Percentiles rank a stretch among this genome's conserved stretches.
These are phyloP conservation scores for Poeciliopsis turrubarensis DNA, from an alignment of 2,113 vertebrate species.

Conservation along the genomic window DNA sequence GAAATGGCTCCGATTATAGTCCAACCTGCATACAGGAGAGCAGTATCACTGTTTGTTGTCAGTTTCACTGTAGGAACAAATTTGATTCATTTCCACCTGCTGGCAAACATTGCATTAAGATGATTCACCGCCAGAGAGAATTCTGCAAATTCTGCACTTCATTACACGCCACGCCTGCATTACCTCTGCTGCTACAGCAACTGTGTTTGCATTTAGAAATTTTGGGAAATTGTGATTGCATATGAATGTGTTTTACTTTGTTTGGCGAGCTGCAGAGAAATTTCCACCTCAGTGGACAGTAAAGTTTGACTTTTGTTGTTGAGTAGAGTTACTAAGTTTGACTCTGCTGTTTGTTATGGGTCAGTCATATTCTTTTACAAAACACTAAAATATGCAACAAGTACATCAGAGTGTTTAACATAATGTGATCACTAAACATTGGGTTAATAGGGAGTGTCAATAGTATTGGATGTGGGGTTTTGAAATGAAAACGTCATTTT, in stretches of 20 bases:
- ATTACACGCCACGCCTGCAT: conserved; percentile 32
- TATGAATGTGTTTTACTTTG: no score
- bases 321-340: background rate
- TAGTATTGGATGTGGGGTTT: background rate
- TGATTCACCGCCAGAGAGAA: conserved; percentile 64
- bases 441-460: background rate
- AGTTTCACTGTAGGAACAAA: conserved; percentile 72
- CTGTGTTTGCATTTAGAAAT: no score
- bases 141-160: conserved; percentile 51
- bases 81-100: conserved; percentile 72
- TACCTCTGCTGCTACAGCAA: conserved; percentile 16
- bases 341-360: background rate
- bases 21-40: conserved; percentile 48
- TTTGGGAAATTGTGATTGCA: no score
- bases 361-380: background rate
- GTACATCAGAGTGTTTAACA: background rate
- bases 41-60: conserved; percentile 46
- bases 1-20: conserved; percentile 47
- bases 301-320: background rate
- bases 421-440: background rate
- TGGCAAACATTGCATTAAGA: conserved; percentile 65
- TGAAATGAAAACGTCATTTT: no score
- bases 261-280: no score
- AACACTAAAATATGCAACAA: background rate
- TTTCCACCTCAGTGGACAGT: no score